phyloP scores from a whole-genome alignment of 2,888 invertebrate genomes.

The Fragum sueziense region DNA sequence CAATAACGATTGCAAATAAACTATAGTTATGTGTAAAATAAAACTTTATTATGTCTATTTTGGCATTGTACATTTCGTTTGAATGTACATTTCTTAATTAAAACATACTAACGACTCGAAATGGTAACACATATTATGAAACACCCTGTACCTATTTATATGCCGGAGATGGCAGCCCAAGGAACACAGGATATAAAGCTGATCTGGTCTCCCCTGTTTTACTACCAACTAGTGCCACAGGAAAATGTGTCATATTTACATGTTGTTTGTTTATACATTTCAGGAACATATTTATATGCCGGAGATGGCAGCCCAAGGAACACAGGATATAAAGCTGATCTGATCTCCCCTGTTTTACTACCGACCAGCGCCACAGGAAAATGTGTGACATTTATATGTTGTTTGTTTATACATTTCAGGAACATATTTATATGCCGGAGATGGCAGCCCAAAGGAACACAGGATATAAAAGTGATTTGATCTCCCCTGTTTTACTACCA shows the following conservation, averaged over 20 bases:
- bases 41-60: too few species aligned
- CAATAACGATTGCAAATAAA: too few species aligned
- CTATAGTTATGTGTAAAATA: too few species aligned
- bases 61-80: too few species aligned
- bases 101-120: too few species aligned
- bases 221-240: conserved; percentile 62
- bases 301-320: conserved; percentile 85
- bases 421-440: conserved; percentile 85
- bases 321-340: conserved; percentile 85
- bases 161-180: conserved; percentile 85
- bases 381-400: conserved; percentile 70
- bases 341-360: conserved; percentile 75
- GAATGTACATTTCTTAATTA: too few species aligned
- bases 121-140: too few species aligned
- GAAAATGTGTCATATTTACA: conserved; percentile 68
- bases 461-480: conserved; percentile 84
- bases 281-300: conserved; percentile 85
- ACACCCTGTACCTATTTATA: conserved; percentile 86
- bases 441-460: conserved; percentile 84
- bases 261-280: too few species aligned
- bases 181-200: conserved; percentile 85
- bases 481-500: conserved; percentile 66
- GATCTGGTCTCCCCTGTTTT: conserved; percentile 80
- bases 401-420: too few species aligned
- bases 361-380: conserved; percentile 64